These are phyloP conservation scores for Stylophora pistillata DNA, from an alignment of 64 coral and sea anemone species.

Conservation along the genomic window DNA sequence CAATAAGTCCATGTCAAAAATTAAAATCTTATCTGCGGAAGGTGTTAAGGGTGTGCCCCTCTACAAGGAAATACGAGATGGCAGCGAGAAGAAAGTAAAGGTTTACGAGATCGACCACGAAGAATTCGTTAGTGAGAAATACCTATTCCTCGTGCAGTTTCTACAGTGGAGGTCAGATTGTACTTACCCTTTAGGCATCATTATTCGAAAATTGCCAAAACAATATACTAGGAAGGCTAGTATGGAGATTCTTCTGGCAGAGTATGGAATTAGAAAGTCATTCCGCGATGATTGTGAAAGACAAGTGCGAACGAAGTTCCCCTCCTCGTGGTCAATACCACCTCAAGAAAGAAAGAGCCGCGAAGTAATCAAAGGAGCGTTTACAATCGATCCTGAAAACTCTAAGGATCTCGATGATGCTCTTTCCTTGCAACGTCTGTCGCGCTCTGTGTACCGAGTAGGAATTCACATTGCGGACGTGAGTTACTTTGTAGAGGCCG, in stretches of 20 bases:
- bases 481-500: slow-evolving; percentile 65
- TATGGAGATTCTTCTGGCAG: slow-evolving; percentile 62
- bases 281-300: slow-evolving; percentile 35
- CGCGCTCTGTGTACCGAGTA: slow-evolving; percentile 24
- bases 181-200: slow-evolving; percentile 45
- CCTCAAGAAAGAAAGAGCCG: slow-evolving; percentile 30
- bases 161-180: slow-evolving; percentile 76
- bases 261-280: slow-evolving; percentile 44
- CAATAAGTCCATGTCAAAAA: slow-evolving; percentile 71
- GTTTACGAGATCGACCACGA: slow-evolving; percentile 16
- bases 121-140: slow-evolving; percentile 52
- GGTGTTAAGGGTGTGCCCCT: slow-evolving; percentile 16
- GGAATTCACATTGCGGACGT: slow-evolving; percentile 88
- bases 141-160: slow-evolving; percentile 66
- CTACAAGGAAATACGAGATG: slow-evolving; percentile 9
- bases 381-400: slow-evolving; percentile 73
- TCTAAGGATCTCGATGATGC: slow-evolving; percentile 92
- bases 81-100: neutral
- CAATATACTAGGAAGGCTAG: slow-evolving; percentile 1
- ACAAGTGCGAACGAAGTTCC: slow-evolving; percentile 10
- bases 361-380: slow-evolving; percentile 30
- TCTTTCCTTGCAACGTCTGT: slow-evolving; percentile 49
- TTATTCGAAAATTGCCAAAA: slow-evolving; percentile 39
- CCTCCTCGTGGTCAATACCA: slow-evolving; percentile 37
- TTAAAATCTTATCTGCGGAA: slow-evolving; percentile 52